A percentile compares a stretch with the other conserved stretches of the same genome.
Conservation (phyloP, 2,888 invertebrate genomes). For the Ormyrus thymus region DNA sequence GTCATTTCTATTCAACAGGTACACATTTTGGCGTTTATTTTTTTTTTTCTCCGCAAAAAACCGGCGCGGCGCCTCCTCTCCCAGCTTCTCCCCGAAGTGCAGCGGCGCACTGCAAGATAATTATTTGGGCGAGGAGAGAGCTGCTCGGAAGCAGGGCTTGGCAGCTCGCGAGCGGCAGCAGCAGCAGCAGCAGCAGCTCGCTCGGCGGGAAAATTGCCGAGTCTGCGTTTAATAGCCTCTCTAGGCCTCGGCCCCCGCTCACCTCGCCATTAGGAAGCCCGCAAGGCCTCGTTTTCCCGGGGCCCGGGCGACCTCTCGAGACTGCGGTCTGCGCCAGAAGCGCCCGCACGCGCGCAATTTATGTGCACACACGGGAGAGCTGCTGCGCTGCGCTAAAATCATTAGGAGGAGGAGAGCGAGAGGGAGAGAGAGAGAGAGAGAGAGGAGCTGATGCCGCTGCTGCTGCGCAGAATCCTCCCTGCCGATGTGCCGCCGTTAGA, state of each 20-base stretch:
- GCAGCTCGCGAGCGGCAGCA: background rate
- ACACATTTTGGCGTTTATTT: too few relatives aligned
- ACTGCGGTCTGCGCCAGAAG: conserved; percentile 56
- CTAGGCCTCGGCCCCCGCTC: conserved; percentile 64
- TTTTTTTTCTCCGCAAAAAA: background rate
- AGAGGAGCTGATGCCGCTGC: background rate
- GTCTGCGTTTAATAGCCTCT: conserved; percentile 70
- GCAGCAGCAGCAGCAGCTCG: background rate
- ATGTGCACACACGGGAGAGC: conserved; percentile 26
- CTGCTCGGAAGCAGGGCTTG: background rate
- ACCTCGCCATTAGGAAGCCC: conserved; percentile 72
- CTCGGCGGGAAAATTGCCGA: conserved; percentile 51
- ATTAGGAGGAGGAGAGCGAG: conserved; percentile 63
- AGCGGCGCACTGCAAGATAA: conserved; percentile 16
- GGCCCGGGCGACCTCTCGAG: conserved; percentile 57
- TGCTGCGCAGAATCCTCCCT: conserved; percentile 70
- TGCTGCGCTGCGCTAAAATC: conserved; percentile 67
- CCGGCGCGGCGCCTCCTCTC: too few relatives aligned
- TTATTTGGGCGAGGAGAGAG: conserved; percentile 21
- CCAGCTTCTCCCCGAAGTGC: too few relatives aligned
- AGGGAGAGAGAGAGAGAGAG: conserved; percentile 24
- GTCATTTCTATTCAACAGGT: too few relatives aligned
- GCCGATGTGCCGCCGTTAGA: conserved; percentile 64
- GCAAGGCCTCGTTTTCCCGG: conserved; percentile 64
- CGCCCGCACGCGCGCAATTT: conserved; percentile 22